Evolutionary conservation across 2,113 vertebrate genomes (phyloP), one percentile per base, ranked within the genome.

Genomic region (Boleophthalmus pectinirostris): DNA sequence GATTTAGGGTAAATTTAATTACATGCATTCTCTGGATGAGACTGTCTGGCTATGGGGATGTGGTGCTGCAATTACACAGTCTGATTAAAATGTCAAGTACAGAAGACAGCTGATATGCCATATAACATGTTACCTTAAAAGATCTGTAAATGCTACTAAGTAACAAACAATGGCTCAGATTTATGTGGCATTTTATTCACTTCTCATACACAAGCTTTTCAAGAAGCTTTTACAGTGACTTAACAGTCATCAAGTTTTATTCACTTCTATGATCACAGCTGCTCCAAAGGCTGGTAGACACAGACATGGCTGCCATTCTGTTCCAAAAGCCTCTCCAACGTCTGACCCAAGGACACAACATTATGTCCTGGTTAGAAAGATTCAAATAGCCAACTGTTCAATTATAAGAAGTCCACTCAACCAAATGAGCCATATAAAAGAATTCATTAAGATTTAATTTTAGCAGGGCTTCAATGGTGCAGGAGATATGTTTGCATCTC

Each of bases 1-100:
- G 89, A 93, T 92, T 93, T 90, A 93, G 90, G 84, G 82, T 85
- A 92, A 90, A 93, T 94, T 93, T 93, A 89, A 93, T 94, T 94
- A 93, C 90, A 88, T 74, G 82, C 85, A 87, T 92, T 92, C 90
- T 90, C 87, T 69, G 88, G 89, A 92, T 90, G 87, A 90, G 89
- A 82, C 81, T 85, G 78, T 75, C 56, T 78, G 86, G 66, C 81
- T 82, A 72, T 90, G 85, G 77, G 88, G 90, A 91, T 88, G 86
- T 85, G 86, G 83, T 82, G 77, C 69, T 77, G 83, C 86, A 81
- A 77, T 85, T 81, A 87, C 89, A 87, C 86, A 87, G 81, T 69
- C 85, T 91, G 89, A 91, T 88, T 90, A 91, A 90, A 89, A 87
- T 65, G 80, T 90, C 87, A 90, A 83, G 83, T 90, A 66, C 72